Evolutionary conservation across 2,113 vertebrate genomes (phyloP).

Genomic region (Zapornia atra): DNA sequence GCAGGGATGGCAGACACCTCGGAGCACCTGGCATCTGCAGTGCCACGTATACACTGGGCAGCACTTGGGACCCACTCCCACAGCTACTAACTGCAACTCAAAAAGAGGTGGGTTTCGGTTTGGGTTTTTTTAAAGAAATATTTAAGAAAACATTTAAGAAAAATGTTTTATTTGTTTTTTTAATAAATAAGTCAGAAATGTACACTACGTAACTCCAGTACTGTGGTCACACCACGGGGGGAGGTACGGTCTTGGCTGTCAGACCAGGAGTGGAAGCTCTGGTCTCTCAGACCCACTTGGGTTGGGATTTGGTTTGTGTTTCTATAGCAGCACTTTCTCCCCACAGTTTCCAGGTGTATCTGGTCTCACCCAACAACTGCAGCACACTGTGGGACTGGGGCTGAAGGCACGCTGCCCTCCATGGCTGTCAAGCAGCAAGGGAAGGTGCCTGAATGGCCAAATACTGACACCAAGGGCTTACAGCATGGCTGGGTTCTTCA

Average conservation of each 20-base stretch:
- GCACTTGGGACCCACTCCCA: background rate
- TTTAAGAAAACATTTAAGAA: background rate
- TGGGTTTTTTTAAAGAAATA: too few species aligned
- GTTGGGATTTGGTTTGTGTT: background rate
- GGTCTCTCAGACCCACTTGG: background rate
- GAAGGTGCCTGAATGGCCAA: background rate
- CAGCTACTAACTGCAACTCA: background rate
- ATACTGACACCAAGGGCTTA: background rate
- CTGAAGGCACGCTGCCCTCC: background rate
- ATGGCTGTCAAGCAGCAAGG: background rate
- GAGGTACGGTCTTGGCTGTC: background rate
- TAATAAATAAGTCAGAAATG: constrained; percentile 47
- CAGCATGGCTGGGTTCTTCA: background rate
- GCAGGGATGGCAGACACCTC: background rate
- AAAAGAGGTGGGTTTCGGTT: too few species aligned
- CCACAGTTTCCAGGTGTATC: background rate
- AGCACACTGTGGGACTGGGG: accelerated
- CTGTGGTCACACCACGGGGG: background rate
- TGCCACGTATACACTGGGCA: accelerated
- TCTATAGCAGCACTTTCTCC: background rate
- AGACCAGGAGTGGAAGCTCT: background rate
- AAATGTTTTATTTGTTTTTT: background rate
- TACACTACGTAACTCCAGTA: constrained; percentile 3
- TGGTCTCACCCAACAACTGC: background rate
- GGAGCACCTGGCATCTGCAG: too few species aligned